Base-by-base conservation (phyloP, 2,113 vertebrate species). In the Hystrix brachyura region DNA sequence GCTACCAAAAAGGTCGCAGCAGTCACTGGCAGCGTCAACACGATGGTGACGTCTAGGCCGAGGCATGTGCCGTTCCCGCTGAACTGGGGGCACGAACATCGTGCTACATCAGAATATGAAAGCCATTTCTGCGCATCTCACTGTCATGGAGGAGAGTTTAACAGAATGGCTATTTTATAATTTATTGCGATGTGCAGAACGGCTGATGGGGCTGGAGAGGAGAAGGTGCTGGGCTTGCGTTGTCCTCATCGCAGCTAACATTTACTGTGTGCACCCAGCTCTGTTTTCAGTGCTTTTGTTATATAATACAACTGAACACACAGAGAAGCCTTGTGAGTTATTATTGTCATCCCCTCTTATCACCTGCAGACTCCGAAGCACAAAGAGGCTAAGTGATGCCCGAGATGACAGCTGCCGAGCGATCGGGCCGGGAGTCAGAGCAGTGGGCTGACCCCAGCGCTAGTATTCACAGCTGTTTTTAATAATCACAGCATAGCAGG, bases 31-130 rank as follows among this genome's bases (percentile, higher is more conserved):
- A 27, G 60, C 51, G 18, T 15, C 7, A 29, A 46, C 3, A 8
- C 19, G 10, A 1, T 0, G 0, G 29, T 13, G 18, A 51, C 9
- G 65, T 19, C 27, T 15, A 23, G 43, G 34, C 43, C 29, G 7
- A 59, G 38, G 48, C 23, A 0, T 38, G 11, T 1, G 23, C 34
- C 13, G 19, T 34, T 78, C 62, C 48, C 29, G 8, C 38, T 0
- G 12, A 85, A 18, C 0, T 4, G 6, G 62, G 46, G 29, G 7
- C 38, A 23, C 1, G 6, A 57, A 64, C 4, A 3, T 21, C 13
- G 34, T 1, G 15, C 5, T 6, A 1, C 18, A 7, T 29, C 0
- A 4, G 67, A 65, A 67, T 9, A 48, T 6, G 38, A 57, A 65
- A 55, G 34, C 79, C 29, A 60, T 9, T 27, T 90, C 27, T 21